These are phyloP conservation scores for Thumatha senex DNA, from an alignment of 2,888 invertebrate species.

Conservation along the genomic window DNA sequence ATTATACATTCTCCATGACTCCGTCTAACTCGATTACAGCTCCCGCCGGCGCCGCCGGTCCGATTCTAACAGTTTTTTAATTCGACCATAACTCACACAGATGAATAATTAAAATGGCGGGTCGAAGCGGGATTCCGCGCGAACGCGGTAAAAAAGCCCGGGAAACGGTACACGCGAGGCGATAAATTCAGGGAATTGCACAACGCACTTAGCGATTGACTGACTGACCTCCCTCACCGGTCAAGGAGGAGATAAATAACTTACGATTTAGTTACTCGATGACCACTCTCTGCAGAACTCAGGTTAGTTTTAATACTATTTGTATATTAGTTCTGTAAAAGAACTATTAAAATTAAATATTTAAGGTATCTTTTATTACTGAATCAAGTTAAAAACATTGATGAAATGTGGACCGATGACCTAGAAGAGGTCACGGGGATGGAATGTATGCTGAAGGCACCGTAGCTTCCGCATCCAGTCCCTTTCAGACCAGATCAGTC, in stretches of 20 bases:
- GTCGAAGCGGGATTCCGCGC: constrained; percentile 69
- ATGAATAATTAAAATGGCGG: constrained; percentile 83
- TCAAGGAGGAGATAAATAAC: constrained; percentile 44
- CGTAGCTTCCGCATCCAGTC: no score
- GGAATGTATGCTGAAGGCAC: no score
- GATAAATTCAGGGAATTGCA: constrained; percentile 77
- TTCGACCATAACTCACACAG: constrained; percentile 83
- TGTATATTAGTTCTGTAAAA: no score
- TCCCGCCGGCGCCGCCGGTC: constrained; percentile 76
- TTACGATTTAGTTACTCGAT: constrained; percentile 19
- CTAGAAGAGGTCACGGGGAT: no score
- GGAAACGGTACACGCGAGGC: constrained; percentile 54
- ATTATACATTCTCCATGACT: constrained; percentile 79
- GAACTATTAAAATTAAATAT: no score
- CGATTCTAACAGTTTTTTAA: constrained; percentile 84
- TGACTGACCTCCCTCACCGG: constrained; percentile 46
- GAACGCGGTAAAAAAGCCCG: constrained; percentile 70
- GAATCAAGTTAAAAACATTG: no score
- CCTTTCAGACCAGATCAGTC: no score
- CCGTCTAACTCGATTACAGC: constrained; percentile 77
- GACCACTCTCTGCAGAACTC: neutral
- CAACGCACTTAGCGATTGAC: constrained; percentile 74
- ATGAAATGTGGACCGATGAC: no score
- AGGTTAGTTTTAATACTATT: no score
- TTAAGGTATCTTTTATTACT: no score